Base-by-base conservation (phyloP, 2,797 vertebrate genomes). In the Gallinago nigripennis region DNA sequence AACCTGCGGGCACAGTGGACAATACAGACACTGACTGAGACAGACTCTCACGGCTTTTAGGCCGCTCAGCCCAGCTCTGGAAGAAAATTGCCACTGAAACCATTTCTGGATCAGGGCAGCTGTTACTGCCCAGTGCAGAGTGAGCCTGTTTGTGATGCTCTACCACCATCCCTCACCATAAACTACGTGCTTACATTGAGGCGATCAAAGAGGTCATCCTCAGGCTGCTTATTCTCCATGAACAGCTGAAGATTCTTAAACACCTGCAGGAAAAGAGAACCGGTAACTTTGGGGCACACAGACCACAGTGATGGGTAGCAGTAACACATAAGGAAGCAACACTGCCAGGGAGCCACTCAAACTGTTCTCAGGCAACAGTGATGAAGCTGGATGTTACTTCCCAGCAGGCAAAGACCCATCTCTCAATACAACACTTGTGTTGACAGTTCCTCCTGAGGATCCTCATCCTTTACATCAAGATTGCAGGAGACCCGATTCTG, bases 181-280 rank as follows among this genome's bases (percentile, higher is more conserved):
- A 73, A 33, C 45, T 28, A 16, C 0, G 3, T 81, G 86, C 99
- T 99, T 98, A 99, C 99, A 97, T 99, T 99, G 89, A 99, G 98
- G 96, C 99, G 98, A 96, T 99, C 99, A 78, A 99, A 99, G 89
- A 99, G 99, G 96, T 99, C 99, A 73, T 99, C 99, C 86, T 99
- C 99, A 37, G 98, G 98, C 97, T 99, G 99, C 93, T 99, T 99
- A 97, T 99, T 99, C 97, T 99, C 99, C 98, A 99, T 98, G 97
- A 99, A 99, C 86, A 99, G 97, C 97, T 99, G 99, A 83, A 99
- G 98, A 93, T 99, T 99, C 98, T 99, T 99, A 96, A 99, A 99
- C 75, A 99, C 99, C 99, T 99, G 95, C 79, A 96, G 86, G 69
- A 95, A 83, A 84, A 79, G 48, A 95, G 92, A 86, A 73, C 11